These are phyloP conservation scores for Leptonema lineaticorne DNA, from an alignment of 1,140 invertebrate genomes.

Conservation along the genomic window DNA sequence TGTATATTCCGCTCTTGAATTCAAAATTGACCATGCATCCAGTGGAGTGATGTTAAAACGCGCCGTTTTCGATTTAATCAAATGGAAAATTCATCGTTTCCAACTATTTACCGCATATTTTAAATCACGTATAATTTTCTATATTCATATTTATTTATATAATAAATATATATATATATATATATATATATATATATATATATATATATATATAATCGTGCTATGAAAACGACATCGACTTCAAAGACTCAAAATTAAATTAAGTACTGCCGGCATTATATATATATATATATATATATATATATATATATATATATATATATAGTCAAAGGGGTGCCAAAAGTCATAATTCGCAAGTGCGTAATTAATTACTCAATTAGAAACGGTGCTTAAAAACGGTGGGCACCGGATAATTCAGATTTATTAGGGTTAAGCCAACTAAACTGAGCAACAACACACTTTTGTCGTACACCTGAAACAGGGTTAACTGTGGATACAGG, in stretches of 20 bases:
- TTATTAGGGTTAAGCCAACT: conserved; percentile 8
- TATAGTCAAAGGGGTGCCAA: not conserved
- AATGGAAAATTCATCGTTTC: too few species aligned
- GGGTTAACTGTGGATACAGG: too few species aligned
- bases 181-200: not conserved
- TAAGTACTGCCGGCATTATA: conserved; percentile 7
- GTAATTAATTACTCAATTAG: conserved; percentile 18
- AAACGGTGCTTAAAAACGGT: conserved; percentile 9
- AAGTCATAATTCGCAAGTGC: conserved; percentile 19
- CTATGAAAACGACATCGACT: not conserved
- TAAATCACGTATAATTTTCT: not conserved
- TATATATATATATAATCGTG: too few species aligned
- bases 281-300: too few species aligned
- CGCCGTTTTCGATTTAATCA: too few species aligned
- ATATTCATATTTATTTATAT: not conserved
- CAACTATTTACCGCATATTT: not conserved
- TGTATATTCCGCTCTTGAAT: not conserved
- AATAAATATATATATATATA: not conserved
- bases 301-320: too few species aligned
- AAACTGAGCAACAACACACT: not conserved
- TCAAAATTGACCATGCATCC: too few species aligned
- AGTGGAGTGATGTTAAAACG: too few species aligned
- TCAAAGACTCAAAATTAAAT: conserved; percentile 10
- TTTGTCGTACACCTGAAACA: not conserved
- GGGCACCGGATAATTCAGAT: conserved; percentile 3